Base-by-base conservation (phyloP, 2,888 invertebrate species). In the Drosophila meridiana region DNA sequence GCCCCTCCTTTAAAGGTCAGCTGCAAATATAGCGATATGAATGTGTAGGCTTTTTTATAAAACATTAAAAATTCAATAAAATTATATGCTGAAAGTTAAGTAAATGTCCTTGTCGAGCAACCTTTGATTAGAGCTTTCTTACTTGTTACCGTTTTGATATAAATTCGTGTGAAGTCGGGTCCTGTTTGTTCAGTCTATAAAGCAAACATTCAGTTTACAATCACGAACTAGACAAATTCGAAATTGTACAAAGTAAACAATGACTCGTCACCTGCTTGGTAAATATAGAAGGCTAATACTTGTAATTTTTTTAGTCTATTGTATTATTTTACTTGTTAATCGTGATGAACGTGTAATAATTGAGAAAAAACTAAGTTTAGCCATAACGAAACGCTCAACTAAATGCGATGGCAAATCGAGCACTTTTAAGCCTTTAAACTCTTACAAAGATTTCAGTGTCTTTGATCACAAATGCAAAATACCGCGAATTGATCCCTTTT, bases 391-490 rank as follows among this genome's bases (percentile, higher is more conserved):
- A 20, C 9, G 4, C 0, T n/a, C 42, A 53, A 38, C 5, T 9
- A 14, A 0, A 11, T 28, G 11, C 9, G 5, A 14, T 13, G 36
- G 34, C 14, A 8, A 56, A 14, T 4, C 4, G 13, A 28, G 9
- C 2, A n/a, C 20, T 52, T 6, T 11, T 2, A 34, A 11, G 8
- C 30, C n/a, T 28, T 7, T 20, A 6, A 42, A 0, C 3, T 0
- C 4, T 3, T 9, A 28, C 1, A 45, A 65, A 0, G 59, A 71
- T 13, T 76, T 76, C 20, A 26, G 47, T n/a, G 77, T 76, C 0
- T 76, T 76, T 93, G 95, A 94, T 82, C 91, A 94, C 20, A 94
- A 94, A 82, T 96, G 96, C 84, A 94, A 94, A 82, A 95, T 96
- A 87, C 94, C 94, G 4, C 94, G 95, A 55, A 79, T 95, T 69